phyloP scores from a whole-genome alignment of 2,888 invertebrate genomes.

The Mimachlamys varia region DNA sequence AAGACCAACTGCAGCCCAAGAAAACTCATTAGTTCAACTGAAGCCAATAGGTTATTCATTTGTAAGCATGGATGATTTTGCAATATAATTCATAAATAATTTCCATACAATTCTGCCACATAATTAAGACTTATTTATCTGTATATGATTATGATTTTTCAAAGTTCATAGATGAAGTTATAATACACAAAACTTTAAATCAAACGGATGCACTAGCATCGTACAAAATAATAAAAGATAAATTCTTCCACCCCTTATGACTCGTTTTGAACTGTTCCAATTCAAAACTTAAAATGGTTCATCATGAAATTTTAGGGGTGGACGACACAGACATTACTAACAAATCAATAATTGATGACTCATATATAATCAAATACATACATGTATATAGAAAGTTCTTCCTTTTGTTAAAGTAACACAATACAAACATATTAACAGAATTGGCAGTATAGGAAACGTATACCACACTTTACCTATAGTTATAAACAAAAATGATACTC shows the following conservation, averaged over 20 bases:
- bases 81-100: neutral
- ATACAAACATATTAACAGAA: neutral
- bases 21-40: neutral
- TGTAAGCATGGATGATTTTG: neutral
- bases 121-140: neutral
- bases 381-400: neutral
- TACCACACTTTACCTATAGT: neutral
- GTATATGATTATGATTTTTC: neutral
- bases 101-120: neutral
- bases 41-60: neutral
- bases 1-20: no score
- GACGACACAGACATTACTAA: neutral
- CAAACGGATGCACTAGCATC: neutral
- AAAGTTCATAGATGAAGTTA: neutral
- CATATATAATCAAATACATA: neutral
- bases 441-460: neutral
- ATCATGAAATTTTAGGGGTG: no score
- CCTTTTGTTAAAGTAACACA: neutral
- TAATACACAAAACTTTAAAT: neutral
- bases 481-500: neutral
- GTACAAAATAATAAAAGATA: constrained; percentile 3
- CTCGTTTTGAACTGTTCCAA: no score
- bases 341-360: neutral
- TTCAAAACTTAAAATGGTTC: no score
- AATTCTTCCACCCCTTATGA: no score